These are phyloP conservation scores for Astyanax mexicanus DNA, from an alignment of 2,797 vertebrate species.

Conservation along the genomic window DNA sequence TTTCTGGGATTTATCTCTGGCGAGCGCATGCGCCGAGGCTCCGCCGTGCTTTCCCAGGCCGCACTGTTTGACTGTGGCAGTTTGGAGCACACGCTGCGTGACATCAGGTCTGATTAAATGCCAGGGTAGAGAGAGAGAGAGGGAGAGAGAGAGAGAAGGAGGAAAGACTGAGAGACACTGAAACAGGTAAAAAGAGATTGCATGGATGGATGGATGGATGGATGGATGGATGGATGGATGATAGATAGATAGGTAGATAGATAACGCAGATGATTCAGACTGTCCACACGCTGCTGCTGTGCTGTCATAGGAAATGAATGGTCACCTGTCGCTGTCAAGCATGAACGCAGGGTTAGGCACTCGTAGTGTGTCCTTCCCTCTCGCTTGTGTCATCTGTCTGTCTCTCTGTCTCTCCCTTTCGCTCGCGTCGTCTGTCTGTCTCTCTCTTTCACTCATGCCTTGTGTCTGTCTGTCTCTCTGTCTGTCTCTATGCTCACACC, in stretches of 20 bases:
- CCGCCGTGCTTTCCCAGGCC: background rate
- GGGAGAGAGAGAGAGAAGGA: background rate
- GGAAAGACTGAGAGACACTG: background rate
- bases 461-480: too few species aligned
- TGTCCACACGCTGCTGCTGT: too few species aligned
- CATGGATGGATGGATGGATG: background rate
- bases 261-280: too few species aligned
- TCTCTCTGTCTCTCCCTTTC: too few species aligned
- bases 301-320: too few species aligned
- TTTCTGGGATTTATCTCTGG: background rate
- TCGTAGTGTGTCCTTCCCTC: too few species aligned
- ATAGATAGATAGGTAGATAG: background rate
- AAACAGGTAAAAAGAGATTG: background rate
- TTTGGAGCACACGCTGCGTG: background rate
- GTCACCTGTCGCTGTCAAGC: too few species aligned
- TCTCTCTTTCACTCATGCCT: too few species aligned
- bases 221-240: background rate
- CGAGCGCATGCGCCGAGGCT: background rate
- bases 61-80: background rate
- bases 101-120: constrained; percentile 13
- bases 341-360: too few species aligned
- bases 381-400: too few species aligned
- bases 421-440: too few species aligned
- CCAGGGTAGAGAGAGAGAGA: background rate
- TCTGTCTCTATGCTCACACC: too few species aligned